Evolutionary conservation across 2,113 vertebrate species (phyloP).

Genomic region (Ceyx margarethae): DNA sequence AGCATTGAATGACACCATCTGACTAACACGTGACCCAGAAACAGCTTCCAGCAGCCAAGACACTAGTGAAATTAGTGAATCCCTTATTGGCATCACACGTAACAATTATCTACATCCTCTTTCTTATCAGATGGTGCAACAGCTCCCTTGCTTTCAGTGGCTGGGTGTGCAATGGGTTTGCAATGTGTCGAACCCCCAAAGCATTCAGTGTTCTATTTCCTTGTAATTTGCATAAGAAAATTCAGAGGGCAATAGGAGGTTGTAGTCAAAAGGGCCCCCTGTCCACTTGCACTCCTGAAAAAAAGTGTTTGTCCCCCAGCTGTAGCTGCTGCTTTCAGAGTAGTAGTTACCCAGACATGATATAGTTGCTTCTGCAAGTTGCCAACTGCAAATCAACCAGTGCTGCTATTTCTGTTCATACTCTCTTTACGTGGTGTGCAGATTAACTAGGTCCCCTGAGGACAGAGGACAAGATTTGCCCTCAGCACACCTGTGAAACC

Average conservation of each 20-base stretch:
- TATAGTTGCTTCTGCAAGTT: background rate
- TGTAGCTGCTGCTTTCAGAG: background rate
- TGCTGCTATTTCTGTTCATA: background rate
- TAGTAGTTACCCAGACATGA: background rate
- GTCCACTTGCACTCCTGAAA: background rate
- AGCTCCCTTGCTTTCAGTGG: background rate
- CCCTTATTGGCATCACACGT: background rate
- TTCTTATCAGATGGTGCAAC: background rate
- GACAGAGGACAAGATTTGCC: background rate
- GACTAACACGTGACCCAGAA: background rate
- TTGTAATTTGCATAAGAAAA: background rate
- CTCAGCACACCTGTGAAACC: background rate
- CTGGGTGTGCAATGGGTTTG: background rate
- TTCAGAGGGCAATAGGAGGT: background rate
- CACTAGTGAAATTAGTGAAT: background rate
- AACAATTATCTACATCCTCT: background rate
- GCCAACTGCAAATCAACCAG: background rate
- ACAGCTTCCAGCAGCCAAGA: background rate
- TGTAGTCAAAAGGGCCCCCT: background rate
- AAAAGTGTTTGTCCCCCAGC: background rate
- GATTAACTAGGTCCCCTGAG: background rate
- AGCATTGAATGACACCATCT: background rate
- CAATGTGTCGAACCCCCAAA: background rate
- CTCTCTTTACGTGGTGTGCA: background rate
- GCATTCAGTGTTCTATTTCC: background rate